Conservation (phyloP, 2,888 invertebrate species). For the Orchestes rusci region DNA sequence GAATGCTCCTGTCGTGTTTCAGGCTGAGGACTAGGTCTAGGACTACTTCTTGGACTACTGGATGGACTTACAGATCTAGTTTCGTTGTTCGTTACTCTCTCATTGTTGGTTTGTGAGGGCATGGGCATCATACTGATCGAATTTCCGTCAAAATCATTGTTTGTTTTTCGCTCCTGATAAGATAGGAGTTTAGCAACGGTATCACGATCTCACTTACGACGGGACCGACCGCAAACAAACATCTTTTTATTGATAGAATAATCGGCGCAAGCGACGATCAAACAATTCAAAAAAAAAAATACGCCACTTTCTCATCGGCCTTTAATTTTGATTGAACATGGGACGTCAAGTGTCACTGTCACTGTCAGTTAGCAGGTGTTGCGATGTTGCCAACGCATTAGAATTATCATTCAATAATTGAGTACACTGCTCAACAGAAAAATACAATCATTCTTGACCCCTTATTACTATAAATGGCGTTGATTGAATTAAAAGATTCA, state of each 20-base stretch:
- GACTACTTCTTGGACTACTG: conserved; percentile 47
- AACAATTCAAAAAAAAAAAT: neutral
- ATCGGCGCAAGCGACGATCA: neutral
- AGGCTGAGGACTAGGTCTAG: conserved; percentile 48
- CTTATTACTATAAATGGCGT: no score
- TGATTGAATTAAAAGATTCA: no score
- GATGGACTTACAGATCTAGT: conserved; percentile 39
- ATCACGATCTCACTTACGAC: neutral
- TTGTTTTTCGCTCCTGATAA: conserved; percentile 7
- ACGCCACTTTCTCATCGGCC: no score
- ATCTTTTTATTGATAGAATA: neutral
- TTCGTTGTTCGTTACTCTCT: conserved; percentile 12
- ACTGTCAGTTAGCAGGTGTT: no score
- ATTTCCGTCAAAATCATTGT: conserved; percentile 8
- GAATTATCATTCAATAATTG: no score
- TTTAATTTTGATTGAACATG: no score
- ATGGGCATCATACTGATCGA: conserved; percentile 11
- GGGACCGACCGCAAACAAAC: neutral
- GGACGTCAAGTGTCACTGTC: no score
- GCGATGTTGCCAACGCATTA: no score
- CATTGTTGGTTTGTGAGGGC: conserved; percentile 8
- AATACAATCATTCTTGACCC: no score
- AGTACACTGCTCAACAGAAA: no score
- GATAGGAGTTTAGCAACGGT: conserved; percentile 1
- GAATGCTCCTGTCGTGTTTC: conserved; percentile 38